phyloP scores from a whole-genome alignment of 1,140 invertebrate species.

The Papilio polytes region DNA sequence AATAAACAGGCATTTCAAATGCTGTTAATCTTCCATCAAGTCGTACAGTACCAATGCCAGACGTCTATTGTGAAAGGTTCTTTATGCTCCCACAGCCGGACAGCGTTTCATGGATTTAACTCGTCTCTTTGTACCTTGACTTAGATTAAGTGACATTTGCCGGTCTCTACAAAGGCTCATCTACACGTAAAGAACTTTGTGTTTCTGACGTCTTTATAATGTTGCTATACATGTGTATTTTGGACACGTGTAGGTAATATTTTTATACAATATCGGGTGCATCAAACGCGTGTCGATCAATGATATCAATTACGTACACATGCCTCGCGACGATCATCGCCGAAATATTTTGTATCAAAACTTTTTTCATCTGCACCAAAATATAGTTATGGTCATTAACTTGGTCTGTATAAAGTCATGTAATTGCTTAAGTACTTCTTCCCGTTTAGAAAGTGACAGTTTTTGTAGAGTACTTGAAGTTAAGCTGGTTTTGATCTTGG shows the following conservation, averaged over 20 bases:
- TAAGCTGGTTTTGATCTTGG: not conserved
- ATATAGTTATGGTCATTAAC: not conserved
- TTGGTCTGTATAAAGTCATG: not conserved
- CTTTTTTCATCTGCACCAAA: not conserved
- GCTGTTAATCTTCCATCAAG: constrained; percentile 35
- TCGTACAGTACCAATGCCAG: constrained; percentile 36
- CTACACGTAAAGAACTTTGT: constrained; percentile 1
- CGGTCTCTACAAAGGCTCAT: constrained; percentile 18
- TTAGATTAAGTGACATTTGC: constrained; percentile 36
- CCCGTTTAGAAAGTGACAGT: not conserved
- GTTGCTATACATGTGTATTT: not conserved
- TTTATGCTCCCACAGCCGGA: constrained; percentile 23
- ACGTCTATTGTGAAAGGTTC: constrained; percentile 35
- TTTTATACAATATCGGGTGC: constrained; percentile 8
- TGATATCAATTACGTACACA: not conserved
- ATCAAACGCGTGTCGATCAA: not conserved
- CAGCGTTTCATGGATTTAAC: constrained; percentile 31
- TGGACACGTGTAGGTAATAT: not conserved
- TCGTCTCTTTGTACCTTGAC: constrained; percentile 35
- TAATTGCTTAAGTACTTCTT: constrained; percentile 10
- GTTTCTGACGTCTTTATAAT: not conserved
- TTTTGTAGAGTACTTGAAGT: not conserved
- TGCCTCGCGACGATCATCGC: not conserved
- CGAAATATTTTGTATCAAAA: constrained; percentile 15
- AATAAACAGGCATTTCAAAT: constrained; percentile 18